Evolutionary conservation across 2,797 vertebrate genomes (phyloP), one percentile per base, ranked within the genome.

Genomic region (Falco peregrinus): DNA sequence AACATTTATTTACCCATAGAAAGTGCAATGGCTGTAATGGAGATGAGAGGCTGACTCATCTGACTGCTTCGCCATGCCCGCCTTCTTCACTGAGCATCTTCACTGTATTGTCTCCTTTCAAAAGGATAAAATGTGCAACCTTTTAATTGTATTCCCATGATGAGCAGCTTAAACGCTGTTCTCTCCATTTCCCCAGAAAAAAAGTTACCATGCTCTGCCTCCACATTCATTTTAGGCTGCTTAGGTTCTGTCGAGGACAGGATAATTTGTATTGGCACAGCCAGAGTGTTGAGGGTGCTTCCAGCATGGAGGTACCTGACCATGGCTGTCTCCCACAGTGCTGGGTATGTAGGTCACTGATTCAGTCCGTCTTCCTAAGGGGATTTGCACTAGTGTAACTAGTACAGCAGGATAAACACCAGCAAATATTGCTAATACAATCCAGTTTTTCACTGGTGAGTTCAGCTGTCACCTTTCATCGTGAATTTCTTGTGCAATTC

Each of bases 161-260:
- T 5, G 48, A 26, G 29, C 69, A 84, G 16, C 21, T 73, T 61
- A 59, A 76, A n/a, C 26, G 0, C 21, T 37, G 11, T 51, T 12
- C 18, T 86, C 10, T 75, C 2, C 2, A 9, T 65, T 57, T 81
- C 56, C 20, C 21, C 13, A 53, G 53, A 6, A 75, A 43, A 43
- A 47, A 53, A 12, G 5, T 67, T 70, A 10, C 28, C 1, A 0
- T 39, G 33, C 11, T 69, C 17, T 56, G 13, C 41, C 29, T 77
- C 37, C 16, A 9, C 0, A 0, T 79, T 78, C 22, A 1, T 35
- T 59, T 8, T 33, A 39, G 16, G 19, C 19, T 76, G 17, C 47
- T 59, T 41, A 51, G 45, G 13, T 22, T 88, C 41, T 54, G 0
- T 13, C 0, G 0, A 17, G 47, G 28, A 18, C 17, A 33, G 39